Evolutionary conservation across 2,797 vertebrate genomes (phyloP), one percentile per base, ranked within the genome.

Genomic region (Onychomys torridus): DNA sequence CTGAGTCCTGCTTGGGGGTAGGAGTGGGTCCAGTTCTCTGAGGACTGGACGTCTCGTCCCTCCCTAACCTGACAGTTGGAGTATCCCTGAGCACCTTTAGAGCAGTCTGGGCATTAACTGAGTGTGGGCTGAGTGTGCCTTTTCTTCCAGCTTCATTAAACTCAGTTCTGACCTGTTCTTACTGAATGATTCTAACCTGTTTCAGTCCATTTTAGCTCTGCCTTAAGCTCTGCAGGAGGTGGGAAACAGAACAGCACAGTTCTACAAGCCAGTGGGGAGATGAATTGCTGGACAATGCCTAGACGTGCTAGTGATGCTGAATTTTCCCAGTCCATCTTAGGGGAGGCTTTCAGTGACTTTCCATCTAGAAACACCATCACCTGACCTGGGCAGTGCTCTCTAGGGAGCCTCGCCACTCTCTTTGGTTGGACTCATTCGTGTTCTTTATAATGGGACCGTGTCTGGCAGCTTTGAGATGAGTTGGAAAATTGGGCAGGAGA

Each of bases 391-490:
- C 4, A 14, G 43, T 0, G 3, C 34, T 52, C n/a, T 40, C 5
- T 34, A 2, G 21, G 52, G 6, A 55, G 43, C 3, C 17, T 27
- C 0, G 0, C 17, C 8, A 4, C n/a, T 40, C n/a, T 32, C 46
- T 5, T 4, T 12, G 17, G 2, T n/a, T 13, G 63, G 49, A 3
- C 7, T 78, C 46, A 2, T 40, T 3, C 9, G 14, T 0, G 0
- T 27, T 55, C 75, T 49, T 82, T 89, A 65, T 73, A 21, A 1
- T 1, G 0, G 37, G 23, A 14, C 37, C 2, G 3, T 4, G 32
- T 32, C 78, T 7, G 11, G 76, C 29, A 12, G 40, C 49, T 75
- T 71, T 83, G 37, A 84, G 67, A 89, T 40, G 34, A 63, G 59
- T 17, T 46, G 49, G 77, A 71, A 76, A 69, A 46, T 12, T 67